Percentiles rank a stretch among this genome's conserved stretches.
Conservation (phyloP, 2,113 vertebrate genomes). For the Atrichornis clamosus region DNA sequence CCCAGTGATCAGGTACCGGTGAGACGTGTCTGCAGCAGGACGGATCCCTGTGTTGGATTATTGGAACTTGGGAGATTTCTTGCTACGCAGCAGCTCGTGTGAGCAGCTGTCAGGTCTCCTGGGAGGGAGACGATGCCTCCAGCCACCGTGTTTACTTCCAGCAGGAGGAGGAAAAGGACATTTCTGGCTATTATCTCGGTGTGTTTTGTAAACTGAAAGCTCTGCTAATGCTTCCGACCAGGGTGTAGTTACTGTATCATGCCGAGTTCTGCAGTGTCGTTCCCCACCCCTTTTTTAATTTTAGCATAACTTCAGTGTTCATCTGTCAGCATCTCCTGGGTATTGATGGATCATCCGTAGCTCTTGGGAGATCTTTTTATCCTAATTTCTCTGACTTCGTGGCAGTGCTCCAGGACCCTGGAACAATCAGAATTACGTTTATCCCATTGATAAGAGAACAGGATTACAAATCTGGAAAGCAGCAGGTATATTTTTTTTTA, state of each 20-base stretch:
- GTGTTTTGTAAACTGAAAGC: not conserved
- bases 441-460: not conserved
- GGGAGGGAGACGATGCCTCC: not conserved
- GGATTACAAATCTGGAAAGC: not conserved
- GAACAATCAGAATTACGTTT: not conserved
- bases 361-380: not conserved
- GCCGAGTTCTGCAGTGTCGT: not conserved
- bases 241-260: not conserved
- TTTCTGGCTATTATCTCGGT: not conserved
- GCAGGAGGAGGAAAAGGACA: not conserved
- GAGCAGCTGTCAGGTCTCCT: not conserved
- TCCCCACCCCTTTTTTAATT: not conserved
- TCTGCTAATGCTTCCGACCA: not conserved
- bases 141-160: not conserved
- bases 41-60: not conserved
- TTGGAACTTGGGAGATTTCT: not conserved
- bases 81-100: not conserved
- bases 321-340: not conserved
- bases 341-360: not conserved
- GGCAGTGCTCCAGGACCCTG: not conserved
- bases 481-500: not conserved
- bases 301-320: not conserved
- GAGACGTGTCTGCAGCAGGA: not conserved
- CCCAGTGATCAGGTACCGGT: not conserved
- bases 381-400: not conserved